Conservation (phyloP, 2,797 vertebrate species). For the Emydoidea blandingii region DNA sequence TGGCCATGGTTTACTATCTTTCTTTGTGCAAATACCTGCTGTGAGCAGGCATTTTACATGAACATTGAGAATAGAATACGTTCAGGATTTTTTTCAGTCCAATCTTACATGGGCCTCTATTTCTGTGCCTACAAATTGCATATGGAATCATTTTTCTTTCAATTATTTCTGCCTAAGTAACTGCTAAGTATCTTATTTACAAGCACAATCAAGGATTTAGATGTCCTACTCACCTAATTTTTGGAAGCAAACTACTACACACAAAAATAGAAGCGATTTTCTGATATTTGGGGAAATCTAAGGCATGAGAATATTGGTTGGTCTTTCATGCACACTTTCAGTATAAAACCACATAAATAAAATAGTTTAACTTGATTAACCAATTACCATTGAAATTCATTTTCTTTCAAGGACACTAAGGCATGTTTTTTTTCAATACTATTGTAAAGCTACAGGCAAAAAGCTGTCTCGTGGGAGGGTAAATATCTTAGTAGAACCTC, state of each 20-base stretch:
- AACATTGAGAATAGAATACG: background rate
- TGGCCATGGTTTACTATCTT: background rate
- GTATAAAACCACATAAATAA: background rate
- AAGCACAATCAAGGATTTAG: background rate
- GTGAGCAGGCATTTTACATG: fast-evolving
- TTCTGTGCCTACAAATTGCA: background rate
- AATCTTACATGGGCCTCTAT: background rate
- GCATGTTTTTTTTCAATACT: background rate
- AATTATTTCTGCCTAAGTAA: background rate
- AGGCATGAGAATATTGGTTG: fast-evolving
- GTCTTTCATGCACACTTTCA: background rate
- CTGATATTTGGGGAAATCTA: background rate
- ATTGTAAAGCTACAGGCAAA: background rate
- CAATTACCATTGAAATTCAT: background rate
- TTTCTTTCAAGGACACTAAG: constrained; percentile 18
- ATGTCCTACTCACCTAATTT: background rate
- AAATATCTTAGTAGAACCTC: constrained; percentile 25
- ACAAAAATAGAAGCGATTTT: background rate
- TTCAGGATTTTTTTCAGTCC: background rate
- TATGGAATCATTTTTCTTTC: background rate
- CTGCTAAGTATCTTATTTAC: background rate
- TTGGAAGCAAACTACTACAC: background rate
- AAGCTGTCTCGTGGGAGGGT: background rate
- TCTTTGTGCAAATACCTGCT: background rate
- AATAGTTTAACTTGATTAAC: background rate